Conservation (phyloP, 2,797 vertebrate species). For the Hirundo rustica region DNA sequence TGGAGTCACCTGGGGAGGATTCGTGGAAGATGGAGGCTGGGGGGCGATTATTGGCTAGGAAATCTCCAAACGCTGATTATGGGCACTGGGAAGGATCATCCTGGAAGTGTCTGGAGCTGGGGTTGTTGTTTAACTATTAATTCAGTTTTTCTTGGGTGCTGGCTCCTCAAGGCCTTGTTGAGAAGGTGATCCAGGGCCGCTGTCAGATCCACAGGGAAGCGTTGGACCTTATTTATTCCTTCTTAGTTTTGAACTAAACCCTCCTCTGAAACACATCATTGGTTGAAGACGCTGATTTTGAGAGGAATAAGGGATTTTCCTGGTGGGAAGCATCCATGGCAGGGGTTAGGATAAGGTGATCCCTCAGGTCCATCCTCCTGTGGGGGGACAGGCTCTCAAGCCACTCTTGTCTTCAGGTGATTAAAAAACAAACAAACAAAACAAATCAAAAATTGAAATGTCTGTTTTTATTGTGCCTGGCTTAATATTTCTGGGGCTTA, state of each 20-base stretch:
- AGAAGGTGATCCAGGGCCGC: neutral
- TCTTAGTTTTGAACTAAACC: neutral
- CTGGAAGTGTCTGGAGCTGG: neutral
- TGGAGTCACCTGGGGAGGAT: neutral
- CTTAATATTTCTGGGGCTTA: neutral
- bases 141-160: neutral
- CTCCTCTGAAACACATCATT: neutral
- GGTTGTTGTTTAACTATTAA: neutral
- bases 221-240: neutral
- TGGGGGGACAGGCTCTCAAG: neutral
- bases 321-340: neutral
- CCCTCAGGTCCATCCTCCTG: too few relatives aligned
- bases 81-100: neutral
- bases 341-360: neutral
- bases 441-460: too few relatives aligned
- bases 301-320: neutral
- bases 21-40: fast-evolving
- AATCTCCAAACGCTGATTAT: neutral
- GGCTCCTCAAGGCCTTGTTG: neutral
- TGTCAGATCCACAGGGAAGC: neutral
- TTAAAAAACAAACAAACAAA: neutral
- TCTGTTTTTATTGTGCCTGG: neutral
- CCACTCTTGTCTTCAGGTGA: neutral
- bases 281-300: neutral
- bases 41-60: fast-evolving